Evolutionary conservation across 30 jellyfish, hydroid and myxozoan species (phyloP).

Genomic region (Pelagia noctiluca): DNA sequence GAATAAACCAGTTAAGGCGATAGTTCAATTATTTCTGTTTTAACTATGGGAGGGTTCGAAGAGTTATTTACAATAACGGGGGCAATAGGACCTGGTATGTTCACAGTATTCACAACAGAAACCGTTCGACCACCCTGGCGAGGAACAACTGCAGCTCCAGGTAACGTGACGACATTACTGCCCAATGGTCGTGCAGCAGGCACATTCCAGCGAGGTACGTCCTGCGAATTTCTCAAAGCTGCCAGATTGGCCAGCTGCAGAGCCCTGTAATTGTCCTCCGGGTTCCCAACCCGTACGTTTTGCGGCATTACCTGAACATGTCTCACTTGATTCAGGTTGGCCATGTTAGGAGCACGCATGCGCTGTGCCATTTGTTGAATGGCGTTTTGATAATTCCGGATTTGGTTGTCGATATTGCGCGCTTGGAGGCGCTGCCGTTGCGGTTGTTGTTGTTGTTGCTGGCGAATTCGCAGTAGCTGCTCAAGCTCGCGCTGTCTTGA

Average conservation of each 20-base stretch:
- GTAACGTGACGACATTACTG: too few relatives aligned
- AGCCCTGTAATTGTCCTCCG: slow-evolving; percentile 50
- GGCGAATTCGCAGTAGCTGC: slow-evolving; percentile 8
- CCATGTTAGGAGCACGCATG: slow-evolving; percentile 1
- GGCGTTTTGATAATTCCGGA: slow-evolving; percentile 35
- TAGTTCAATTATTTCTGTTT: too few relatives aligned
- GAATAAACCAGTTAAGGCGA: too few relatives aligned
- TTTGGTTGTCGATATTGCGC: slow-evolving; percentile 26
- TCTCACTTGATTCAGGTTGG: neutral
- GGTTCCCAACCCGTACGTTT: slow-evolving; percentile 4
- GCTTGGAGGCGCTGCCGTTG: slow-evolving; percentile 47
- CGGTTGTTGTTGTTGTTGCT: slow-evolving; percentile 23
- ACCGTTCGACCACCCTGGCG: too few relatives aligned
- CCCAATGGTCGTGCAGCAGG: too few relatives aligned
- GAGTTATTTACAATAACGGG: too few relatives aligned
- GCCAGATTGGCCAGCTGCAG: slow-evolving; percentile 50
- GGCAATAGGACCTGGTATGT: too few relatives aligned
- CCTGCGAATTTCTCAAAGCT: slow-evolving; percentile 7
- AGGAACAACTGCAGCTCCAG: too few relatives aligned
- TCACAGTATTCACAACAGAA: too few relatives aligned
- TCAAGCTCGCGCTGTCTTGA: too few relatives aligned
- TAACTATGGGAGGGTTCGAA: too few relatives aligned
- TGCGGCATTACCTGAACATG: slow-evolving; percentile 13
- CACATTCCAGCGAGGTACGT: slow-evolving; percentile 29
- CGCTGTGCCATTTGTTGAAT: neutral